A percentile compares a stretch with the other conserved stretches of the same genome.
Conservation (phyloP, 1,140 invertebrate species). For the Vollenhovia emeryi region DNA sequence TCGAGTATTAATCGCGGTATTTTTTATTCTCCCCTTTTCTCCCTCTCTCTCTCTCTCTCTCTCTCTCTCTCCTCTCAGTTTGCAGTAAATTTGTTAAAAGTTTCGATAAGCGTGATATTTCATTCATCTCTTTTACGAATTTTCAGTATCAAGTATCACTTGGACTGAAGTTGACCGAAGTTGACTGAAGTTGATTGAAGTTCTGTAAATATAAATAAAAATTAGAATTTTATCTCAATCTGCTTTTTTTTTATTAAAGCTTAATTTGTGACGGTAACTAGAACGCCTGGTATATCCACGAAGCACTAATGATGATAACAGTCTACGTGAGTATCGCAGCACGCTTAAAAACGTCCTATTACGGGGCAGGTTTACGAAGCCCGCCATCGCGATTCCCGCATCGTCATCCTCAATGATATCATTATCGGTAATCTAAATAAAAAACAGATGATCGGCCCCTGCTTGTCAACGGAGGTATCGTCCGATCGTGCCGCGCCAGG, state of each 20-base stretch:
- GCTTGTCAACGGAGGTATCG: slow-evolving; percentile 65
- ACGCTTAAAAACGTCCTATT: neutral
- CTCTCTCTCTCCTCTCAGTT: neutral
- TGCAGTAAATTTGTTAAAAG: neutral
- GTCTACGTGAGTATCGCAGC: neutral
- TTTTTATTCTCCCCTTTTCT: too few species aligned
- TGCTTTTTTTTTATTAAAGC: neutral
- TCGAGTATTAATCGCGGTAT: neutral
- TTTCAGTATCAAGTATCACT: neutral
- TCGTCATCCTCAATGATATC: slow-evolving; percentile 61
- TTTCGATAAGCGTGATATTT: neutral
- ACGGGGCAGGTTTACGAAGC: slow-evolving; percentile 21
- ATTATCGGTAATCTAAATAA: slow-evolving; percentile 60
- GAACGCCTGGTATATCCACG: neutral
- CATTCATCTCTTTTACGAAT: neutral
- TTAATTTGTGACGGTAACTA: slow-evolving; percentile 4
- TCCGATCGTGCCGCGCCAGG: slow-evolving; percentile 59
- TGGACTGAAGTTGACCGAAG: too few species aligned
- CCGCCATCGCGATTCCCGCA: slow-evolving; percentile 38
- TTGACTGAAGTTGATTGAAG: too few species aligned
- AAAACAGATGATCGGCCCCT: slow-evolving; percentile 52
- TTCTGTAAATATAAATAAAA: neutral
- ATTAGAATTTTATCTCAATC: neutral
- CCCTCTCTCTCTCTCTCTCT: too few species aligned
- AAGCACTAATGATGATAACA: slow-evolving; percentile 14